Conservation (phyloP, 1,140 invertebrate species). For the Limonius californicus region DNA sequence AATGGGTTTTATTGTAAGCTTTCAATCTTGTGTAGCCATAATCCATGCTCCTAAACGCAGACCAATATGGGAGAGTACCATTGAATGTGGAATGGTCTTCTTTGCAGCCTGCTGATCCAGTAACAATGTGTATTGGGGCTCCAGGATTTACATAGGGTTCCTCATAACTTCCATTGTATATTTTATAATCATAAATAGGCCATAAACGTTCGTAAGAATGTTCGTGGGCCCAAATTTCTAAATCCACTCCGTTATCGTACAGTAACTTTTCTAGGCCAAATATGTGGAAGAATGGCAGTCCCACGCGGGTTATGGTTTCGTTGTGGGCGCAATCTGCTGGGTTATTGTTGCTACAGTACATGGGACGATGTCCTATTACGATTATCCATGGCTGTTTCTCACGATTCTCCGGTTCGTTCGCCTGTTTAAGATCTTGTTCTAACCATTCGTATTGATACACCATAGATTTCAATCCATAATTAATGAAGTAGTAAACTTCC, state of each 20-base stretch:
- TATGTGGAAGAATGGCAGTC: slow-evolving; percentile 64
- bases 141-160: slow-evolving; percentile 81
- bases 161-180: slow-evolving; percentile 74
- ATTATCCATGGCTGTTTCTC: slow-evolving; percentile 86
- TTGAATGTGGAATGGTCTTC: slow-evolving; percentile 64
- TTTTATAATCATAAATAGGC: slow-evolving; percentile 84
- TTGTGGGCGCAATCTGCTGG: slow-evolving; percentile 81
- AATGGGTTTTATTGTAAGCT: slow-evolving; percentile 78
- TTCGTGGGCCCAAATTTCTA: slow-evolving; percentile 93
- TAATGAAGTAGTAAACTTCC: slow-evolving; percentile 90
- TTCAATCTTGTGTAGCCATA: slow-evolving; percentile 90
- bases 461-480: slow-evolving; percentile 81
- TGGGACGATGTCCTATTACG: slow-evolving; percentile 88
- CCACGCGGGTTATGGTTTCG: slow-evolving; percentile 68
- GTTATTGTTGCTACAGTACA: slow-evolving; percentile 93
- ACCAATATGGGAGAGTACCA: too few species aligned
- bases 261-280: slow-evolving; percentile 84
- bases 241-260: slow-evolving; percentile 86
- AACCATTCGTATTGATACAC: slow-evolving; percentile 89
- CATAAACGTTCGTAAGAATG: slow-evolving; percentile 93
- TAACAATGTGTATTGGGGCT: slow-evolving; percentile 89
- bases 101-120: slow-evolving; percentile 84
- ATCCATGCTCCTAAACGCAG: slow-evolving; percentile 81
- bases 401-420: slow-evolving; percentile 62
- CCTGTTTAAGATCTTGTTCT: slow-evolving; percentile 69